phyloP scores from a whole-genome alignment of 1,140 invertebrate species.

The Bombus difficillimus region DNA sequence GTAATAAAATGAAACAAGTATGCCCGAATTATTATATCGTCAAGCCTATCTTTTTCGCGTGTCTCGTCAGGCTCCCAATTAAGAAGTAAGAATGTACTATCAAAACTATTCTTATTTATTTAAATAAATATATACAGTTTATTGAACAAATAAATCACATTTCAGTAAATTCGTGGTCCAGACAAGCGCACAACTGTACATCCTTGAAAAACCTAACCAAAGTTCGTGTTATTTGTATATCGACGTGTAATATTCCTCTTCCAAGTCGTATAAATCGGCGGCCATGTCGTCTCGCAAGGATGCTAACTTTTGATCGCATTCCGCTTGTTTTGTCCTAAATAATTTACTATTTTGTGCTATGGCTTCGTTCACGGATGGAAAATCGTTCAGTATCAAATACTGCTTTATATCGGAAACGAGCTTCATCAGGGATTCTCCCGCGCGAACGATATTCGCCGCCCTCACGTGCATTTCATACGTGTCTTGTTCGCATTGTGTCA shows the following conservation, averaged over 20 bases:
- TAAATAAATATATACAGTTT: conserved; percentile 66
- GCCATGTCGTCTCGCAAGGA: conserved; percentile 96
- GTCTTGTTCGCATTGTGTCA: conserved; percentile 96
- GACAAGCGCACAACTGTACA: conserved; percentile 16
- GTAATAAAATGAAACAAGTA: conserved; percentile 77
- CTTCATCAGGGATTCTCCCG: conserved; percentile 98
- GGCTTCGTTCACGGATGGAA: conserved; percentile 97
- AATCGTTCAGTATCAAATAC: conserved; percentile 98
- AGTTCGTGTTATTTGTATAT: conserved; percentile 89
- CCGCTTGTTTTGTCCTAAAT: conserved; percentile 93
- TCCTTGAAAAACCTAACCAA: not conserved
- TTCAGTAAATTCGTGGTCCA: conserved; percentile 33
- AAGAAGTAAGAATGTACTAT: conserved; percentile 36
- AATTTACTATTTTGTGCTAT: conserved; percentile 95
- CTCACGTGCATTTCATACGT: conserved; percentile 98
- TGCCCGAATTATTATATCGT: conserved; percentile 59
- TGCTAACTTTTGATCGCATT: conserved; percentile 97
- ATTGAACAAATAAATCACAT: conserved; percentile 49
- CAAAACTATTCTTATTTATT: conserved; percentile 72
- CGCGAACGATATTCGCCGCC: conserved; percentile 96
- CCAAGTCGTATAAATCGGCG: conserved; percentile 96
- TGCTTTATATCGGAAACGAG: conserved; percentile 98
- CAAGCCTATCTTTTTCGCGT: conserved; percentile 21
- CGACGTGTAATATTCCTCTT: conserved; percentile 99
- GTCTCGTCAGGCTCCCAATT: conserved; percentile 17